Base-by-base conservation (phyloP, 2,888 invertebrate genomes). In the Agrilus cyanescens region DNA sequence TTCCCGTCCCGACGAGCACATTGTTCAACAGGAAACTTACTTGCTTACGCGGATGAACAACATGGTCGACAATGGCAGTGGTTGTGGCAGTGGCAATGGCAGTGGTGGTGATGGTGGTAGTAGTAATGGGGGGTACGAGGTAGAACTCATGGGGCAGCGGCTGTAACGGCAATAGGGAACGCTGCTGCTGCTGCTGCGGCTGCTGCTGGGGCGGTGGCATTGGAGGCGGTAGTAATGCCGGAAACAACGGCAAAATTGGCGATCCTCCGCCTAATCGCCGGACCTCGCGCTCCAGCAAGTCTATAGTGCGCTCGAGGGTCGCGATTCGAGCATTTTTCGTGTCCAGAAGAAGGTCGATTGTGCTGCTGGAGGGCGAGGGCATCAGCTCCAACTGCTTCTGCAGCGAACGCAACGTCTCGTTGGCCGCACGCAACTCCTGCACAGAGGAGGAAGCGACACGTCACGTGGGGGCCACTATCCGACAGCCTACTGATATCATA, bases 261-360 rank as follows among this genome's bases (percentile, higher is more conserved):
- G 57, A 56, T 53, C 56, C 56, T 47, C 62, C 61, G 52, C 60
- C 61, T 51, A 65, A 57, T 55, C 75, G 71, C 52, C 74, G 73
- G 67, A 87, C 71, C 72, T 85, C 85, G 67, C 78, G 74, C 71
- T 88, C 87, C 66, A 87, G 76, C 64, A 85, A 72, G 57, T 75
- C 75, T 57, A 89, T 78, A 70, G 89, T 86, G 59, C 82, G 82
- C 75, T 91, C 89, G 70, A 91, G 76, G 52, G 84, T 85, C 63
- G 82, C 78, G 68, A 90, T 87, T 68, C 87, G 78, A 61, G 84
- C 83, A 70, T 88, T 88, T 80, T 88, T 82, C 58, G 83, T 84
- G 73, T 83, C 84, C 71, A 85, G 76, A 67, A 84, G 81, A 59
- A 83, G 82, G 57, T 80, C 80, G 67, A 84, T 76, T 56, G 83